These are phyloP conservation scores for Hippopotamus amphibius DNA, from an alignment of 2,113 vertebrate genomes.

Conservation along the genomic window DNA sequence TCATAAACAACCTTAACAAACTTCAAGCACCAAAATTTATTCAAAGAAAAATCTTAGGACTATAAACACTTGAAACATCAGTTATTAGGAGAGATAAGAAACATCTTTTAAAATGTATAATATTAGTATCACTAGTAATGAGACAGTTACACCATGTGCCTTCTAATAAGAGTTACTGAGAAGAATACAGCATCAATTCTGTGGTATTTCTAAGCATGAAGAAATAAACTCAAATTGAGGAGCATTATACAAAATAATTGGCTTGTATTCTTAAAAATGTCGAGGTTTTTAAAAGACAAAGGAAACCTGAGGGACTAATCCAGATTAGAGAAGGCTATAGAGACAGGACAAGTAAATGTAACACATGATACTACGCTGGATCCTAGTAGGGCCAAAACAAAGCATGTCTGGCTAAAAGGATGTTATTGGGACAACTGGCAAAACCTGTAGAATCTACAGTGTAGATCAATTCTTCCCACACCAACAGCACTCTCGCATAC, in stretches of 20 bases:
- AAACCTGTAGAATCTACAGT: neutral
- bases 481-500: neutral
- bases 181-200: slow-evolving; percentile 1
- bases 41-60: neutral
- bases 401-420: neutral
- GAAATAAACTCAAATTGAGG: slow-evolving; percentile 35
- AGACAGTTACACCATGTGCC: neutral
- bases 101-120: slow-evolving; percentile 34
- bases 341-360: neutral
- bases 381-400: slow-evolving; percentile 13
- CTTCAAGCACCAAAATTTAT: neutral
- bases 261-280: neutral
- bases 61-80: neutral
- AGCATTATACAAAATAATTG: neutral
- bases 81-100: slow-evolving; percentile 12
- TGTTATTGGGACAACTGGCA: neutral
- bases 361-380: neutral
- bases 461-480: neutral
- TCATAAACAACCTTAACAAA: slow-evolving; percentile 37
- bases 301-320: neutral
- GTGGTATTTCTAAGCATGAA: neutral
- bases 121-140: neutral
- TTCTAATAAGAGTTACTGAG: neutral
- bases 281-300: slow-evolving; percentile 24
- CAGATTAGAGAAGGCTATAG: neutral